Evolutionary conservation across 2,797 vertebrate genomes (phyloP).

Genomic region (Spinus pinus): DNA sequence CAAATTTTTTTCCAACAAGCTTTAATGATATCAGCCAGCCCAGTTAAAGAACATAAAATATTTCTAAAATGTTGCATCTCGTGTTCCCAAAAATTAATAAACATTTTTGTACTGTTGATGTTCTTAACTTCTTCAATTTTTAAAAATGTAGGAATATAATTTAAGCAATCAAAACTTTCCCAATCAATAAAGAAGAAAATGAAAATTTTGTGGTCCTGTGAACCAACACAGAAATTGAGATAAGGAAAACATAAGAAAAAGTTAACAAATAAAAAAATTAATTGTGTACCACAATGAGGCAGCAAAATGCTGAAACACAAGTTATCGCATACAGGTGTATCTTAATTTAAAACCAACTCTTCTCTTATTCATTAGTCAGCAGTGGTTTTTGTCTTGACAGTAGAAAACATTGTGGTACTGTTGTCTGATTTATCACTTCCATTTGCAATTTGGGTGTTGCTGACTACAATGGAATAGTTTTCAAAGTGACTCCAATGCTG

Average conservation of each 20-base stretch:
- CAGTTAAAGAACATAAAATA: background rate
- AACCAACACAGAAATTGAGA: background rate
- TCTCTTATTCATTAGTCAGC: slow-evolving; percentile 28
- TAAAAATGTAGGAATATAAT: background rate
- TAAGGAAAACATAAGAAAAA: background rate
- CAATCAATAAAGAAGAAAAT: background rate
- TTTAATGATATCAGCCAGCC: background rate
- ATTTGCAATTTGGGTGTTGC: background rate
- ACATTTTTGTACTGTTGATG: background rate
- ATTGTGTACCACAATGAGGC: background rate
- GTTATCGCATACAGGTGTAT: background rate
- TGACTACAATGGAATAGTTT: slow-evolving; percentile 21
- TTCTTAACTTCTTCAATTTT: background rate
- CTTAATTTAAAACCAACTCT: slow-evolving; percentile 15
- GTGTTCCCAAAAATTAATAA: background rate
- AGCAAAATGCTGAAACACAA: slow-evolving; percentile 19
- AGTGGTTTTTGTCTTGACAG: slow-evolving; percentile 14
- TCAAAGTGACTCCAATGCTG: slow-evolving; percentile 39
- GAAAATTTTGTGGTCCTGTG: background rate
- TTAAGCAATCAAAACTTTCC: background rate
- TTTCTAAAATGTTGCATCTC: background rate
- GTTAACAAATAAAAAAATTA: background rate
- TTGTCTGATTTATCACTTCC: slow-evolving; percentile 64
- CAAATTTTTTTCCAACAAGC: background rate
- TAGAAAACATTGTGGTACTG: slow-evolving; percentile 8